Conservation (phyloP, 2,113 vertebrate genomes). For the Ploceus nigricollis region DNA sequence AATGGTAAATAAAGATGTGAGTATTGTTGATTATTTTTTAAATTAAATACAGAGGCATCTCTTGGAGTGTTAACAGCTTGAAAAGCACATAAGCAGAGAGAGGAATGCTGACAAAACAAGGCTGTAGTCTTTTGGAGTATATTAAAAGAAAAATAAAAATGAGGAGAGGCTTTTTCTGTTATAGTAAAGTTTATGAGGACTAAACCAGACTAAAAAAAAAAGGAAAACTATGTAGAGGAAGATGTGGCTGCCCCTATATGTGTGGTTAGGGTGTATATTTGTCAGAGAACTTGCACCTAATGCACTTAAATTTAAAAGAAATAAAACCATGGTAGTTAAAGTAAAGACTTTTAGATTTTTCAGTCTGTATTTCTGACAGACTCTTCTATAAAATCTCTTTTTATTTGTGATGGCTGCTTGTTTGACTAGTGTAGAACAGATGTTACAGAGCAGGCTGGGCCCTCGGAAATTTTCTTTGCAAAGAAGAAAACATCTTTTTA, state of each 20-base stretch:
- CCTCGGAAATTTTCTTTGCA: neutral
- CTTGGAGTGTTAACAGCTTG: neutral
- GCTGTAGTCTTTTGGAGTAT: neutral
- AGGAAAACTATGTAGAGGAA: neutral
- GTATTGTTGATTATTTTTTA: neutral
- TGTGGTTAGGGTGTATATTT: neutral
- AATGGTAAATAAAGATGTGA: slow-evolving; percentile 13
- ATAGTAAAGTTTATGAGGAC: neutral
- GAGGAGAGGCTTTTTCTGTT: neutral
- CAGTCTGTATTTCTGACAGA: neutral
- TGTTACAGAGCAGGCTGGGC: neutral
- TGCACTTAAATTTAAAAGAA: neutral
- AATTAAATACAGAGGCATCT: neutral
- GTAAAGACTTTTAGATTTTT: neutral
- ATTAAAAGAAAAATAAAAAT: neutral
- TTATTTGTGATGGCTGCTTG: neutral
- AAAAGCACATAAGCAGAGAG: neutral
- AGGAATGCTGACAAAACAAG: neutral
- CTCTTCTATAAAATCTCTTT: neutral
- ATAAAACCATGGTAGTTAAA: neutral
- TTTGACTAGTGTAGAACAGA: neutral
- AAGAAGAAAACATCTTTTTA: too few relatives aligned
- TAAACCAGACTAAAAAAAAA: neutral
- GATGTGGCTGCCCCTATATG: neutral
- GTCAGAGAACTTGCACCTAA: neutral